These are phyloP conservation scores for Adela reaumurella DNA, from an alignment of 2,888 invertebrate species.

Conservation along the genomic window DNA sequence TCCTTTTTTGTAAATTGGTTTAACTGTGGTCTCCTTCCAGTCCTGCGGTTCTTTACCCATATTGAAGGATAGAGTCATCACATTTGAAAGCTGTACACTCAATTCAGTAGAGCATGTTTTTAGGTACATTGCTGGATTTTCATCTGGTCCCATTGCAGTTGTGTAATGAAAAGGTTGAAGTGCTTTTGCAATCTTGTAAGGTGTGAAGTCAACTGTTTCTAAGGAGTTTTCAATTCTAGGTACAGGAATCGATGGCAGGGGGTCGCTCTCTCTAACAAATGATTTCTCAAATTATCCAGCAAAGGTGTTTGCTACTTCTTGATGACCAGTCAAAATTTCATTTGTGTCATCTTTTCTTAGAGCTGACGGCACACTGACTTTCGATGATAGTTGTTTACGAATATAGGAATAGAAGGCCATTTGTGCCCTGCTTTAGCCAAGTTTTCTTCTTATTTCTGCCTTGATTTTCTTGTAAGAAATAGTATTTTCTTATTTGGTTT, in stretches of 20 bases:
- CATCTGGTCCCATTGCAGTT: background rate
- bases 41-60: background rate
- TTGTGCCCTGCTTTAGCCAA: background rate
- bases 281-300: background rate
- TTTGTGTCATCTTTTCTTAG: background rate
- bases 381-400: background rate
- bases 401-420: background rate
- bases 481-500: background rate
- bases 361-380: background rate
- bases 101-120: background rate
- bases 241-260: background rate
- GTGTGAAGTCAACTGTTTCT: too few relatives aligned
- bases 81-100: background rate
- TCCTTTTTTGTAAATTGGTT: background rate
- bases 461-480: background rate
- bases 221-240: too few relatives aligned
- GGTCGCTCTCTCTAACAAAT: background rate
- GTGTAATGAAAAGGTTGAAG: too few relatives aligned
- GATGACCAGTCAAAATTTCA: background rate
- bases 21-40: background rate
- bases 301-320: background rate
- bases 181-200: too few relatives aligned
- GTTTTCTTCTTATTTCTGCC: background rate
- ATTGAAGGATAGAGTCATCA: background rate
- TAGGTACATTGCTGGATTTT: background rate